These are phyloP conservation scores for Macrophya annulata DNA, from an alignment of 2,888 invertebrate genomes.

Conservation along the genomic window DNA sequence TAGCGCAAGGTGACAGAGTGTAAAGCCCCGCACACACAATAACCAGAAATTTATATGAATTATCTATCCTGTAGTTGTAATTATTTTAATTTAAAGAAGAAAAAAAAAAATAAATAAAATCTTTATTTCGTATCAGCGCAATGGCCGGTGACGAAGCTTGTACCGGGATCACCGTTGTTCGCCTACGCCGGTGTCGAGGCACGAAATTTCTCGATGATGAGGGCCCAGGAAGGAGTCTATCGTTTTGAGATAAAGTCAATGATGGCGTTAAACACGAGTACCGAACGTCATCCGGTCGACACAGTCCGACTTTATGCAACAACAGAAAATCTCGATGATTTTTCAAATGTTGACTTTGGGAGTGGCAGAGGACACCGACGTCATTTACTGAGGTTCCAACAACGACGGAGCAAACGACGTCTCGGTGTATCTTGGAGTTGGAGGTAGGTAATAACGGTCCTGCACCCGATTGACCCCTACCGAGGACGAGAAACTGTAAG, in stretches of 20 bases:
- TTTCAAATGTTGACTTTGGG: constrained; percentile 62
- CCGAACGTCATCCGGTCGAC: constrained; percentile 65
- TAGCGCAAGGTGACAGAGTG: neutral
- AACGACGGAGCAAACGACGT: constrained; percentile 74
- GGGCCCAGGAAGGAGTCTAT: constrained; percentile 75
- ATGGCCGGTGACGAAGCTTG: constrained; percentile 76
- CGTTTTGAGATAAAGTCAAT: constrained; percentile 76
- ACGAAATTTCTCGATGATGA: constrained; percentile 75
- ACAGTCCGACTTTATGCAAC: constrained; percentile 77
- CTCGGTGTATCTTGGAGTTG: constrained; percentile 78
- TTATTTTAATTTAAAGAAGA: neutral
- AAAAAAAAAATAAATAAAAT: too few relatives aligned
- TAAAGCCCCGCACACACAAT: neutral
- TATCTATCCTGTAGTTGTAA: neutral
- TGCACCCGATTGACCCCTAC: constrained; percentile 52
- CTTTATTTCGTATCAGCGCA: constrained; percentile 50
- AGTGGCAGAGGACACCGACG: constrained; percentile 66
- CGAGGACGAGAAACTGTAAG: constrained; percentile 53
- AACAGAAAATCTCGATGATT: constrained; percentile 71
- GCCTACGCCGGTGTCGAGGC: constrained; percentile 76
- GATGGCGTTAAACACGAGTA: constrained; percentile 60
- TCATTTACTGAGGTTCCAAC: constrained; percentile 74
- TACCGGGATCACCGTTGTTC: constrained; percentile 76
- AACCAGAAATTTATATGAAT: neutral
- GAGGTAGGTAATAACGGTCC: constrained; percentile 68